Evolutionary conservation across 2,113 vertebrate species (phyloP).

Genomic region (Mobula hypostoma): DNA sequence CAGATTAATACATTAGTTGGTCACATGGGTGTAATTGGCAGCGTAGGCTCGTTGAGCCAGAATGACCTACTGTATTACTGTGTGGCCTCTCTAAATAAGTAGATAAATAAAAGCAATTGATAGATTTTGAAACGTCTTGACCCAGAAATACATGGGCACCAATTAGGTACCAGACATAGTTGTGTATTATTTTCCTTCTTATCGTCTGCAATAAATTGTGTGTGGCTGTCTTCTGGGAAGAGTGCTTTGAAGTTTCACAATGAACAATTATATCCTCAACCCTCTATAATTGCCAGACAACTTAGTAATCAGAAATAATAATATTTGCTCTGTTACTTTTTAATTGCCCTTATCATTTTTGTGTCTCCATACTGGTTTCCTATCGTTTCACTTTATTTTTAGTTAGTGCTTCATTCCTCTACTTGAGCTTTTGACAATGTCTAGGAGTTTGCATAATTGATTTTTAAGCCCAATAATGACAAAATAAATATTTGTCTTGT

Average conservation of each 20-base stretch:
- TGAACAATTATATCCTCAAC: background rate
- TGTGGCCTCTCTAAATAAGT: no score
- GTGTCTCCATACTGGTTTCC: background rate
- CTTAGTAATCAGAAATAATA: background rate
- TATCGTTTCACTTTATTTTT: background rate
- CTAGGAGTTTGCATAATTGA: background rate
- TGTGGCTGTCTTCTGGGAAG: background rate
- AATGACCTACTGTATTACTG: no score
- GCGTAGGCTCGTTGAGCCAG: no score
- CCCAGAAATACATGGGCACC: background rate
- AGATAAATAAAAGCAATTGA: background rate
- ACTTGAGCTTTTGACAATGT: background rate
- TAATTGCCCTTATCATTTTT: background rate
- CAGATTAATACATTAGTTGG: no score
- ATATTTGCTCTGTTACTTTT: background rate
- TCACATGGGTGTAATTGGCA: no score
- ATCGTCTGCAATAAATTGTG: background rate
- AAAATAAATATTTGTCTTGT: background rate
- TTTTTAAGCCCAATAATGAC: background rate
- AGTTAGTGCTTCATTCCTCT: background rate
- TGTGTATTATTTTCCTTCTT: background rate
- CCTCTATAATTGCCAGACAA: background rate
- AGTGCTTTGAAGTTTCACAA: background rate
- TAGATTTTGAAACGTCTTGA: background rate
- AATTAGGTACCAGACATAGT: background rate